Evolutionary conservation across 2,113 vertebrate species (phyloP).

Genomic region (Tympanuchus pallidicinctus): DNA sequence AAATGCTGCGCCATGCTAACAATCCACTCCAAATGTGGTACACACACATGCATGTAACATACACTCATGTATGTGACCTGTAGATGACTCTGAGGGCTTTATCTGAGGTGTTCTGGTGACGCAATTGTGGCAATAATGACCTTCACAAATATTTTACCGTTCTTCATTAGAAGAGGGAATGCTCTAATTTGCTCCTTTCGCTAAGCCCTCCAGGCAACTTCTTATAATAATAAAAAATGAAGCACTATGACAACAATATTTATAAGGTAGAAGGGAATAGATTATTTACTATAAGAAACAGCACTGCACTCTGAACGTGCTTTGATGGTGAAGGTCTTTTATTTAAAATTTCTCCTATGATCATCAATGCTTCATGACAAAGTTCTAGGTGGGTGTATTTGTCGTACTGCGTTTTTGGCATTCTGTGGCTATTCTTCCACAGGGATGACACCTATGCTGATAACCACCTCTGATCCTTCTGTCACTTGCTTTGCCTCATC

Average conservation of each 20-base stretch:
- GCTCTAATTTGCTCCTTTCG: background rate
- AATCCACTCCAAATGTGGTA: background rate
- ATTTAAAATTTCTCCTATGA: background rate
- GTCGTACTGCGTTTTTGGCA: background rate
- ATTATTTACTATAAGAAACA: background rate
- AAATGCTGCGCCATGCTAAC: background rate
- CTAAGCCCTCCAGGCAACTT: background rate
- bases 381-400: background rate
- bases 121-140: background rate
- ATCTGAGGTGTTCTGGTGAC: background rate
- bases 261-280: background rate
- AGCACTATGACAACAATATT: background rate
- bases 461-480: constrained; percentile 56
- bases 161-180: background rate
- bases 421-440: background rate
- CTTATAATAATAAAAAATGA: constrained; percentile 1
- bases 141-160: background rate
- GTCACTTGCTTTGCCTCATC: constrained; percentile 25
- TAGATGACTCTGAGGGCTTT: background rate
- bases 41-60: background rate
- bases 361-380: background rate
- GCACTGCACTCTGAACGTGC: background rate
- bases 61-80: background rate
- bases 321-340: background rate
- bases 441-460: background rate